These are phyloP conservation scores for Bradynema listronoti DNA, from an alignment of 1,140 invertebrate genomes.

Conservation along the genomic window DNA sequence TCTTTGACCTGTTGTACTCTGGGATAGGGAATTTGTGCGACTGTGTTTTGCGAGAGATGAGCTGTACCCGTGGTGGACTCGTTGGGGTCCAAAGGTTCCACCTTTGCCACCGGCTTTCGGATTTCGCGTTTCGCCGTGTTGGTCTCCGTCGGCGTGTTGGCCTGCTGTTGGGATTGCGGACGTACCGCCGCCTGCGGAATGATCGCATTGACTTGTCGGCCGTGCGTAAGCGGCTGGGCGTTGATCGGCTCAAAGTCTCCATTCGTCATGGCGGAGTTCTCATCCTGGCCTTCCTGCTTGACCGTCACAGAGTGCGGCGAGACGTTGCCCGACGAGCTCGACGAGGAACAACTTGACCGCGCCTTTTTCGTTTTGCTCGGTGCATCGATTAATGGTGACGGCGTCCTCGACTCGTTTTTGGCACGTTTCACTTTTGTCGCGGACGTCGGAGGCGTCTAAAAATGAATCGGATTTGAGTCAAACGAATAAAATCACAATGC, in stretches of 20 bases:
- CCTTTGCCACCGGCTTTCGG: conserved; percentile 21
- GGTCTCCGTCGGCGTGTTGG: not conserved
- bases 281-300: not conserved
- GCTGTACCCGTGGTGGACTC: not conserved
- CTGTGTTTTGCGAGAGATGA: too few relatives aligned
- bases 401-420: conserved; percentile 9
- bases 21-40: too few relatives aligned
- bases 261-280: not conserved
- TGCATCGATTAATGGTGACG: not conserved
- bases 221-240: not conserved
- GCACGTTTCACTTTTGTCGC: conserved; percentile 2
- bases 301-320: not conserved
- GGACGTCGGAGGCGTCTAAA: conserved; percentile 1
- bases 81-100: conserved; percentile 15
- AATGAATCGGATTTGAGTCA: not conserved
- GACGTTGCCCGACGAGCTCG: not conserved
- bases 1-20: not conserved
- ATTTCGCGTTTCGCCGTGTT: conserved; percentile 5
- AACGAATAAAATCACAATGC: not conserved
- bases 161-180: not conserved
- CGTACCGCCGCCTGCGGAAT: not conserved
- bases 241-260: not conserved
- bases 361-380: too few relatives aligned
- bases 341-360: not conserved
- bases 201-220: not conserved